These are phyloP conservation scores for Rhadina sibilatrix DNA, from an alignment of 2,113 vertebrate genomes.

Conservation along the genomic window DNA sequence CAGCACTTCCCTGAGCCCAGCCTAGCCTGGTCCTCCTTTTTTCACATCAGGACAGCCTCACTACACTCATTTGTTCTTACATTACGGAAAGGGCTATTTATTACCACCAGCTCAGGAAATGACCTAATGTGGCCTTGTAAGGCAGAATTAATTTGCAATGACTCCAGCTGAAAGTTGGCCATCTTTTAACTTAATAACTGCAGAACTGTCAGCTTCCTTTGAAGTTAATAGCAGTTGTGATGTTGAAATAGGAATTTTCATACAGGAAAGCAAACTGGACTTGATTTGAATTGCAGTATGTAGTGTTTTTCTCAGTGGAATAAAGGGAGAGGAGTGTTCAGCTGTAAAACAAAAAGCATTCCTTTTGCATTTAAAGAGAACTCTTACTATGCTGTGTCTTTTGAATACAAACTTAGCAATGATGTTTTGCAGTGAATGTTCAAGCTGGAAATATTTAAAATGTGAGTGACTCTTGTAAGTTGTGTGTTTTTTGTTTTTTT, in stretches of 20 bases:
- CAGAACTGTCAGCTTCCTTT: constrained; percentile 67
- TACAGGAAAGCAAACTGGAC: constrained; percentile 49
- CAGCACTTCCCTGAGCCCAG: not conserved
- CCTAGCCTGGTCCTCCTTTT: not conserved
- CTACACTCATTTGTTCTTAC: constrained; percentile 50
- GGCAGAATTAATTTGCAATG: constrained; percentile 74
- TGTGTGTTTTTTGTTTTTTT: not conserved
- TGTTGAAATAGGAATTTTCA: constrained; percentile 69
- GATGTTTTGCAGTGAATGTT: constrained; percentile 11
- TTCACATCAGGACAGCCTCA: constrained; percentile 33
- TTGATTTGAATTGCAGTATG: not conserved
- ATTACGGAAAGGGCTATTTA: constrained; percentile 66
- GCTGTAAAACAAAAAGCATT: not conserved
- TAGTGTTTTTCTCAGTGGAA: not conserved
- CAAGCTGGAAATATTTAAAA: constrained; percentile 56
- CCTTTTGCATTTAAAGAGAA: not conserved
- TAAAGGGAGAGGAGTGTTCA: not conserved
- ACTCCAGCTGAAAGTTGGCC: constrained; percentile 65
- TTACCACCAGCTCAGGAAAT: constrained; percentile 70
- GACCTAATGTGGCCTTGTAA: constrained; percentile 67
- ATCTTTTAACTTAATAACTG: constrained; percentile 73
- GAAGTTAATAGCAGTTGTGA: constrained; percentile 72
- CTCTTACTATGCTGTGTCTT: not conserved
- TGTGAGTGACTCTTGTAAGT: not conserved
- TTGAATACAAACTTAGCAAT: not conserved